phyloP scores from a whole-genome alignment of 2,797 vertebrate species.

The Artibeus jamaicensis region DNA sequence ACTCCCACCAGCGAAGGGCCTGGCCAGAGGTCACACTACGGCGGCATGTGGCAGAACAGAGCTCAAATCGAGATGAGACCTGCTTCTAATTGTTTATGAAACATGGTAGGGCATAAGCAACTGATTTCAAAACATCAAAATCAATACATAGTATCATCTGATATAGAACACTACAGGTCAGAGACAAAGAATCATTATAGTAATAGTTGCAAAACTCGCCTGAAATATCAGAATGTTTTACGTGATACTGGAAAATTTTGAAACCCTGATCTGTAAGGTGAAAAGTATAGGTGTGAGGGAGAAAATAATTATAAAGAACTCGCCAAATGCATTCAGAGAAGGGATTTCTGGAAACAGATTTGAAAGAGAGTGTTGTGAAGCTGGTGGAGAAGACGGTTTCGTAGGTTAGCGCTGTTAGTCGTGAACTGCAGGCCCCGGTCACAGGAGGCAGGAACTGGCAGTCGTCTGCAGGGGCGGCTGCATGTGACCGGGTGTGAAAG shows the following conservation, averaged over 20 bases:
- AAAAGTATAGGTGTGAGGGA: not conserved
- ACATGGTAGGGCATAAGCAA: not conserved
- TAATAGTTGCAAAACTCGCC: not conserved
- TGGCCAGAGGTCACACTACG: not conserved
- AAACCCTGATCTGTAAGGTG: not conserved
- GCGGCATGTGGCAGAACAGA: not conserved
- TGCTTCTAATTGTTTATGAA: not conserved
- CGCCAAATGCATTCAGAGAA: not conserved
- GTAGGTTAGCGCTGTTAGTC: not conserved
- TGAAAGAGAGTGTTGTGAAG: not conserved
- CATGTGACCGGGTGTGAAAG: not conserved
- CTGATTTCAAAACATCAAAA: not conserved
- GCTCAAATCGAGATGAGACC: not conserved
- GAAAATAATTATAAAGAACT: not conserved
- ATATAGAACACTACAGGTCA: not conserved
- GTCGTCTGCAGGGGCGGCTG: not conserved
- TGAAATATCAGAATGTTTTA: not conserved
- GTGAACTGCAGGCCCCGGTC: not conserved
- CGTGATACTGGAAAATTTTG: not conserved
- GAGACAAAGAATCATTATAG: not conserved
- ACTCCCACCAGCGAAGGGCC: rapidly evolving
- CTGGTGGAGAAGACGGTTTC: not conserved
- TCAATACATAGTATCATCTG: not conserved
- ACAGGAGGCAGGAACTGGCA: not conserved
- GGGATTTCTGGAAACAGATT: not conserved